Base-by-base conservation (phyloP, 2,797 vertebrate species). In the Dermochelys coriacea region DNA sequence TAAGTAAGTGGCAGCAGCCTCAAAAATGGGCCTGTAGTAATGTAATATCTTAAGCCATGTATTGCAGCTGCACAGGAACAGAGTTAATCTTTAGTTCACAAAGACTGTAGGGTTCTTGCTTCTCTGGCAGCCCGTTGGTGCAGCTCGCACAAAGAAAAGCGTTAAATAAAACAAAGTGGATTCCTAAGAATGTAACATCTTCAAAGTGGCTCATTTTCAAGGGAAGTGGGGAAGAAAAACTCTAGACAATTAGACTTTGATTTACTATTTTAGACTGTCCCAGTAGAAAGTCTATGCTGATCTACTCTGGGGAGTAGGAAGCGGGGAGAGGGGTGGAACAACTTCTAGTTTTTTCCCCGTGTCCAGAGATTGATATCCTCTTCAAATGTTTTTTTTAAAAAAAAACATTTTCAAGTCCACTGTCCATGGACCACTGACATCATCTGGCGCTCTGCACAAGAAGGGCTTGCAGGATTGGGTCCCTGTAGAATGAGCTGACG, bases 1-100 rank as follows among this genome's bases (percentile, higher is more conserved):
- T 82, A 96, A 77, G 61, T 79, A 47, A 79, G 6, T 75, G 75
- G 77, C 49, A 92, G 51, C n/a, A 93, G 88, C 52, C 88, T 96
- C 68, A 93, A 86, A 89, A 90, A 61, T 21, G 45, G 52, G 83
- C 55, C 55, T 59, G 54, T 49, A 83, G 37, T 59, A 81, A 89
- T 5, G 31, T 45, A 12, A 2, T 80, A 64, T 81, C 82, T 94
- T 87, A 82, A 95, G 57, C 80, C 78, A 49, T 9, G 41, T 82
- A n/a, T 4, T 75, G 80, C n/a, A n/a, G 31, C 34, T 8, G 50
- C n/a, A 54, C 49, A 52, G 25, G 29, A 34, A 57, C n/a, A 47
- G 16, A 18, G 41, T 31, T 86, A 41, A 59, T 45, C 84, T 79
- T 37, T 45, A 68, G 51, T 15, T 54, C 16, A 5, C 6, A 12